A percentile compares a stretch with the other conserved stretches of the same genome.
Evolutionary conservation across 2,113 vertebrate species (phyloP).

Genomic region (Microtus montanus): DNA sequence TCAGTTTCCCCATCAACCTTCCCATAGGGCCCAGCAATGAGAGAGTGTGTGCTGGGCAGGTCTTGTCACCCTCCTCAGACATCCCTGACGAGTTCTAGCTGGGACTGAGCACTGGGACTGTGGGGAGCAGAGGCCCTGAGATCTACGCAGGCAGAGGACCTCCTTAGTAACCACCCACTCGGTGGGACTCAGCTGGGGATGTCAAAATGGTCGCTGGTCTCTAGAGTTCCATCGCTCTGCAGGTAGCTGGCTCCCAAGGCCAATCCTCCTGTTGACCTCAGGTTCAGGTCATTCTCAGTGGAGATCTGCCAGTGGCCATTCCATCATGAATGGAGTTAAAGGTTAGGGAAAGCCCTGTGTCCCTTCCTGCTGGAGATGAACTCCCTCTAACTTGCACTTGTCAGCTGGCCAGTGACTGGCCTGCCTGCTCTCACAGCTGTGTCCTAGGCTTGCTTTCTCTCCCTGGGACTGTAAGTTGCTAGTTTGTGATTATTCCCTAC

Average conservation of each 20-base stretch:
- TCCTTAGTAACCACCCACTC: not conserved
- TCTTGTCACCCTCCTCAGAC: not conserved
- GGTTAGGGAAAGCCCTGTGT: not conserved
- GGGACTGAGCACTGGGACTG: not conserved
- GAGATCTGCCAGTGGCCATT: not conserved
- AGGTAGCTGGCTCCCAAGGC: too few species aligned
- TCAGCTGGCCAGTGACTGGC: not conserved
- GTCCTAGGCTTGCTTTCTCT: not conserved
- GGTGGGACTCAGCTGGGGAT: not conserved
- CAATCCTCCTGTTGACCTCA: not conserved
- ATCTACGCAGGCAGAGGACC: not conserved
- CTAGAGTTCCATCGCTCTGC: not conserved
- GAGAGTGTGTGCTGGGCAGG: not conserved
- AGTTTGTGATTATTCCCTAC: not conserved
- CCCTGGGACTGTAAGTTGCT: not conserved
- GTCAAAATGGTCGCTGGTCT: not conserved
- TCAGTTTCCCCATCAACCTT: not conserved
- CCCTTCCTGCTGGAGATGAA: not conserved
- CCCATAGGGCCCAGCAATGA: too few species aligned
- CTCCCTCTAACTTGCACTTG: not conserved
- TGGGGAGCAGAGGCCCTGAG: too few species aligned
- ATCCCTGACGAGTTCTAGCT: not conserved
- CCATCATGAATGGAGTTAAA: not conserved
- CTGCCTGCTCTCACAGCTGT: not conserved
- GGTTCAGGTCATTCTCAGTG: not conserved